Percentiles rank a stretch among this genome's conserved stretches.
These are phyloP conservation scores for Phacellophora camtschatica DNA, from an alignment of 30 jellyfish, hydroid and myxozoan genomes.

Conservation along the genomic window DNA sequence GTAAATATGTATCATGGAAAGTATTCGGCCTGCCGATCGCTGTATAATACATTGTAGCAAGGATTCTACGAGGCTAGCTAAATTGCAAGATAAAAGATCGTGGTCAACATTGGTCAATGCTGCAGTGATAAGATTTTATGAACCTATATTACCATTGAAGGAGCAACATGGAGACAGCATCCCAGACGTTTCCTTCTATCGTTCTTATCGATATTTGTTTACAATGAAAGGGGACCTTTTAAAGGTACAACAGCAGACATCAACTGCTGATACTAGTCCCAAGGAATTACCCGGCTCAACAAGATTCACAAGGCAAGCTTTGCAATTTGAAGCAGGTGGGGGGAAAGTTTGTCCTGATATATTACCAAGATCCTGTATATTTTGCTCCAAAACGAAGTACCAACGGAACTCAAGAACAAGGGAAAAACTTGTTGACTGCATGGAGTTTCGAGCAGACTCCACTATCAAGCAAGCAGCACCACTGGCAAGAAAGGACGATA, in stretches of 20 bases:
- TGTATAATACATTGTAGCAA: constrained; percentile 7
- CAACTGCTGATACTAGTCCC: too few relatives aligned
- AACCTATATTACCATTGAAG: not conserved
- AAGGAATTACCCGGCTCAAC: too few relatives aligned
- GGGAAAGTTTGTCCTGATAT: too few relatives aligned
- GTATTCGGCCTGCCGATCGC: not conserved
- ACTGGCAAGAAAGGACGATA: constrained; percentile 15
- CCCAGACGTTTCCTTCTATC: too few relatives aligned
- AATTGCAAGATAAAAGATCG: constrained; percentile 8
- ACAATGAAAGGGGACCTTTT: too few relatives aligned
- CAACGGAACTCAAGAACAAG: too few relatives aligned
- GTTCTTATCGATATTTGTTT: too few relatives aligned
- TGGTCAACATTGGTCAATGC: constrained; percentile 26
- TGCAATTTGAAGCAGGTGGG: too few relatives aligned
- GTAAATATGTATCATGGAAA: not conserved
- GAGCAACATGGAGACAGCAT: constrained; percentile 30
- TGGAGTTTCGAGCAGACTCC: not conserved
- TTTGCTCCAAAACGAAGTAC: too few relatives aligned
- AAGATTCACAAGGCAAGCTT: too few relatives aligned
- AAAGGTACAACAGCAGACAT: too few relatives aligned
- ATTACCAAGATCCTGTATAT: too few relatives aligned
- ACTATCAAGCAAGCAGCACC: not conserved
- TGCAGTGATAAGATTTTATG: not conserved
- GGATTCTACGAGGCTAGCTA: not conserved
- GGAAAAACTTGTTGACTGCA: not conserved